These are phyloP conservation scores for Oncorhynchus mykiss DNA, from an alignment of 2,113 vertebrate species.

Conservation along the genomic window DNA sequence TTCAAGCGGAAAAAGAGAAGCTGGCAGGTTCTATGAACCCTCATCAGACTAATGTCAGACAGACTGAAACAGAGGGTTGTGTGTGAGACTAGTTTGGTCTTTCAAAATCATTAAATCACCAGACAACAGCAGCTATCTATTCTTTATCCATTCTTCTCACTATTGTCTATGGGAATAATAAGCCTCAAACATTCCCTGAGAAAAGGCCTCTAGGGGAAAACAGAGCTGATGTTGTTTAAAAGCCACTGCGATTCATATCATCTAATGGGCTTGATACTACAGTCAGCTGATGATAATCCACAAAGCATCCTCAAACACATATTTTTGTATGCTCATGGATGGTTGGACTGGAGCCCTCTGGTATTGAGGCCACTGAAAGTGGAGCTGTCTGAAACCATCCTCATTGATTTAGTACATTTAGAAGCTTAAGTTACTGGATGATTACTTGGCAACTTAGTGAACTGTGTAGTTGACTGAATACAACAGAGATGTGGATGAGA, in stretches of 20 bases:
- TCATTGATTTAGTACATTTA: background rate
- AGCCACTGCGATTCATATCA: slow-evolving; percentile 58
- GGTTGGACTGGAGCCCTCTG: slow-evolving; percentile 4
- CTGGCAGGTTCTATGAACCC: slow-evolving; percentile 5
- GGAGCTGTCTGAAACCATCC: background rate
- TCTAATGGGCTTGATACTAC: slow-evolving; percentile 36
- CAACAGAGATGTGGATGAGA: background rate
- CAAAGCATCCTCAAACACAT: slow-evolving; percentile 40
- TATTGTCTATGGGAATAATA: slow-evolving; percentile 38
- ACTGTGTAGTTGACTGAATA: background rate
- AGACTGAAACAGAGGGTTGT: slow-evolving; percentile 1
- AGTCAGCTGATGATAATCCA: slow-evolving; percentile 10
- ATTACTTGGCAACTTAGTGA: background rate
- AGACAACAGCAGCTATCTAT: slow-evolving; percentile 28
- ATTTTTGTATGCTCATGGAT: slow-evolving; percentile 26
- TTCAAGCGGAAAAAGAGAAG: background rate
- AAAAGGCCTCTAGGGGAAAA: slow-evolving; percentile 41
- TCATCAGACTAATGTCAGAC: slow-evolving; percentile 5
- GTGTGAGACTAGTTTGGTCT: background rate
- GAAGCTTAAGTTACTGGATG: background rate
- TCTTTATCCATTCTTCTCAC: slow-evolving; percentile 47
- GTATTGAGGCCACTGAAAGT: background rate
- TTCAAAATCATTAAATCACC: slow-evolving; percentile 17
- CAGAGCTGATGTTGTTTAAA: slow-evolving; percentile 48
- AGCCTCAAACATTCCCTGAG: slow-evolving; percentile 38